Base-by-base conservation (phyloP, 2,888 invertebrate species). In the Tineola bisselliella region DNA sequence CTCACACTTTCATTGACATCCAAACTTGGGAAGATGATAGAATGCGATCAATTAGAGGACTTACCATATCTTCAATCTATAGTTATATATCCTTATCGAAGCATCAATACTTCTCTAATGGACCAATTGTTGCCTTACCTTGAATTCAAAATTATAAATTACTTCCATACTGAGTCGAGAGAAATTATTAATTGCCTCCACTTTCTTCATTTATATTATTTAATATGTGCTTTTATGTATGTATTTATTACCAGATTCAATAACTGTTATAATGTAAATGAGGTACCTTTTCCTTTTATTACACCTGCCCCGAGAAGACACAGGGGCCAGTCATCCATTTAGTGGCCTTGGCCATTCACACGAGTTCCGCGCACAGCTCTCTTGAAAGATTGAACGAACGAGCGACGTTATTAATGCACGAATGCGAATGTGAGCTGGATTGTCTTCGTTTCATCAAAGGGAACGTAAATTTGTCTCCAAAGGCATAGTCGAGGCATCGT, bases 381-480 rank as follows among this genome's bases (percentile, higher is more conserved):
- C 56, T 56, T 58, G 58, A 33, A 33, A 58, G 31, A 58, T 58
- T 33, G 58, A 33, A 15, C 58, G 58, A 33, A 15, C 58, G 58
- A 58, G 33, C 58, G 58, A 58, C 58, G 58, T 58, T 58, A 58
- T 58, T 58, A 58, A 58, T 58, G 58, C 58, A 58, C 33, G 33
- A 33, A n/a, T 13, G 58, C 58, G 56, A 56, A 15, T 58, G 33
- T 58, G 58, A 58, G 58, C 33, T 19, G 58, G 58, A 58, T 58
- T 58, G 77, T 79, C 75, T 72, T 74, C 75, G 75, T 78, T 75
- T 78, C 77, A 75, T 76, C 72, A 68, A 68, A 66, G 70, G 69
- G 70, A 72, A 79, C 81, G 77, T 83, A 82, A 82, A 83, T 81
- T 82, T 80, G 81, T 81, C 81, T 66, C 60, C 59, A 61, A 65